Evolutionary conservation across 2,888 invertebrate species (phyloP).

Genomic region (Agrochola circellaris): DNA sequence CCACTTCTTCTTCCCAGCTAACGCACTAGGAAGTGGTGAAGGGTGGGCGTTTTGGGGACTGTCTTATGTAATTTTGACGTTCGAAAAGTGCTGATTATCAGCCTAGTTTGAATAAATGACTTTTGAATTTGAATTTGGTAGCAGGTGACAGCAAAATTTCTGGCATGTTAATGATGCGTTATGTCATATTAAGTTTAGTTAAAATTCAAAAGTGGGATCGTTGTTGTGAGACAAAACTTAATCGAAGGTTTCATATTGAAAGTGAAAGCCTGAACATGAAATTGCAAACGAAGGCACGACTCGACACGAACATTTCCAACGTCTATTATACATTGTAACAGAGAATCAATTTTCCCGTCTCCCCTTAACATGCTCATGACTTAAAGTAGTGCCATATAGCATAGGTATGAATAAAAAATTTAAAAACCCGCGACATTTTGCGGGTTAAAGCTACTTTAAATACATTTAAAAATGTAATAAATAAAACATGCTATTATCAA

Average conservation of each 20-base stretch:
- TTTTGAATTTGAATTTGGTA: too few relatives aligned
- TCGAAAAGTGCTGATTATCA: too few relatives aligned
- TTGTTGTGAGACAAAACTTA: not conserved
- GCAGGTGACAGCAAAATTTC: not conserved
- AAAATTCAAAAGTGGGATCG: not conserved
- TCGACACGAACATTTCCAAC: not conserved
- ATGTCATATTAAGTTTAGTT: not conserved
- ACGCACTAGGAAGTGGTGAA: too few relatives aligned
- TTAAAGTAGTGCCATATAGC: too few relatives aligned
- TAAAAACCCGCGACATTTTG: too few relatives aligned
- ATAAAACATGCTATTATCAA: not conserved
- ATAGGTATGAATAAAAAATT: too few relatives aligned
- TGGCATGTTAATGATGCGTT: not conserved
- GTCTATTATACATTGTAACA: not conserved
- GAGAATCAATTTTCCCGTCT: too few relatives aligned
- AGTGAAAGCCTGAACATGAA: not conserved
- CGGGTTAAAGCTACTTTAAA: not conserved
- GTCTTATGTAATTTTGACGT: too few relatives aligned
- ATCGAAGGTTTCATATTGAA: not conserved
- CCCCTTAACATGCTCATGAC: too few relatives aligned
- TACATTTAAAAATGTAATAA: not conserved
- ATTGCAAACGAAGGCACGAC: constrained; percentile 5
- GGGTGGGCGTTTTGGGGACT: too few relatives aligned
- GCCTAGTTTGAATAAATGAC: too few relatives aligned
- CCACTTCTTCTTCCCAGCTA: too few relatives aligned